phyloP scores from a whole-genome alignment of 2,113 vertebrate species.

The Orycteropus afer region DNA sequence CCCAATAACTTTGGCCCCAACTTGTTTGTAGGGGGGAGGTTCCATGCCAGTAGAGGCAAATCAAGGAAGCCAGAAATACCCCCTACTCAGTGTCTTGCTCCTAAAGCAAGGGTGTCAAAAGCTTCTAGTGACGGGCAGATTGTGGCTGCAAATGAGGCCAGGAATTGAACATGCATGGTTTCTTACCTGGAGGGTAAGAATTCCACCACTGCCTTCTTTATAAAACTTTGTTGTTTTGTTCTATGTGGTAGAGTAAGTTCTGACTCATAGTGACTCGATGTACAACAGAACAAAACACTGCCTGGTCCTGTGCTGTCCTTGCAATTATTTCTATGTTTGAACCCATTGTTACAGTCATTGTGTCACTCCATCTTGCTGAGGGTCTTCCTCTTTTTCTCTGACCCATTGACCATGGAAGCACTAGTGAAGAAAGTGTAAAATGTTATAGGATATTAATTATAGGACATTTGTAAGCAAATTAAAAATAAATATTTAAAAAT shows the following conservation, averaged over 20 bases:
- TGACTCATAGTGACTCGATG: background rate
- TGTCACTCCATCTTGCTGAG: background rate
- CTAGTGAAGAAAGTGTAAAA: background rate
- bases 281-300: too few species aligned
- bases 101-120: background rate
- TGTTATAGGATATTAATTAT: background rate
- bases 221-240: background rate
- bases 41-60: background rate
- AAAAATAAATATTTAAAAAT: background rate
- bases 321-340: background rate
- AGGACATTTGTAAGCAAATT: background rate
- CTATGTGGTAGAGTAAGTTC: background rate
- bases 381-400: background rate
- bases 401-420: background rate
- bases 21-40: background rate
- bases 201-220: background rate
- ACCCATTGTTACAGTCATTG: background rate
- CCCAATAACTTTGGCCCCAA: background rate
- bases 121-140: background rate
- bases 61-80: background rate
- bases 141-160: background rate
- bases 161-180: background rate
- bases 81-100: background rate
- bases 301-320: background rate
- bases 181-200: background rate